These are phyloP conservation scores for Gymnoscelis rufifasciata DNA, from an alignment of 2,888 invertebrate genomes.

Conservation along the genomic window DNA sequence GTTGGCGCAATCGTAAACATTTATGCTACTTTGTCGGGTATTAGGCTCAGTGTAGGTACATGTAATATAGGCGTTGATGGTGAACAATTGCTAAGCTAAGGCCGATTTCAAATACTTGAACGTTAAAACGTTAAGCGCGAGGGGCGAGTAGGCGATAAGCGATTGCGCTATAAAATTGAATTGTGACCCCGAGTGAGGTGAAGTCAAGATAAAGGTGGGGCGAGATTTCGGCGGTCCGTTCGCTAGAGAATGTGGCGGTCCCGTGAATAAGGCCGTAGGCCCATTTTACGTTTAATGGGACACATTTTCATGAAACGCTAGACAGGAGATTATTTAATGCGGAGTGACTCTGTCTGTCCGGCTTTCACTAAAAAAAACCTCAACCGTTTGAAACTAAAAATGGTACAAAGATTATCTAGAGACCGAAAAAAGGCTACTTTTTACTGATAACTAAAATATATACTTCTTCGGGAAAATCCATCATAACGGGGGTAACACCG, in stretches of 20 bases:
- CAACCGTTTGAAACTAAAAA: too few species aligned
- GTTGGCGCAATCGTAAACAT: not conserved
- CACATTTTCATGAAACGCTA: constrained; percentile 3
- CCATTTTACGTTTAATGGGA: constrained; percentile 11
- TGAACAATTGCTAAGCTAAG: too few species aligned
- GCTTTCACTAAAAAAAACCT: too few species aligned
- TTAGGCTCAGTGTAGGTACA: too few species aligned
- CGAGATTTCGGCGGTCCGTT: constrained; percentile 31
- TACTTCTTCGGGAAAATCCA: too few species aligned
- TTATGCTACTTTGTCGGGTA: not conserved
- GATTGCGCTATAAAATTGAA: constrained; percentile 55
- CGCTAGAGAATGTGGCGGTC: constrained; percentile 17
- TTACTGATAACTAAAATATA: too few species aligned
- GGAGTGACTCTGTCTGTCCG: too few species aligned
- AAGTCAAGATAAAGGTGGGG: constrained; percentile 42
- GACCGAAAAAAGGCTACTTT: too few species aligned
- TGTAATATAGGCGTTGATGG: too few species aligned
- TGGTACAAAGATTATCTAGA: too few species aligned
- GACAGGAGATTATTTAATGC: too few species aligned
- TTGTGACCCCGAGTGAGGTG: constrained; percentile 45
- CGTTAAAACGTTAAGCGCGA: constrained; percentile 33
- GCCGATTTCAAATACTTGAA: not conserved
- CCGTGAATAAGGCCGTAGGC: constrained; percentile 9
- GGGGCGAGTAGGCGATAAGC: constrained; percentile 43
- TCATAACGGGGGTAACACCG: too few species aligned